Conservation (phyloP, 2,113 vertebrate species). For the Labeo catla region DNA sequence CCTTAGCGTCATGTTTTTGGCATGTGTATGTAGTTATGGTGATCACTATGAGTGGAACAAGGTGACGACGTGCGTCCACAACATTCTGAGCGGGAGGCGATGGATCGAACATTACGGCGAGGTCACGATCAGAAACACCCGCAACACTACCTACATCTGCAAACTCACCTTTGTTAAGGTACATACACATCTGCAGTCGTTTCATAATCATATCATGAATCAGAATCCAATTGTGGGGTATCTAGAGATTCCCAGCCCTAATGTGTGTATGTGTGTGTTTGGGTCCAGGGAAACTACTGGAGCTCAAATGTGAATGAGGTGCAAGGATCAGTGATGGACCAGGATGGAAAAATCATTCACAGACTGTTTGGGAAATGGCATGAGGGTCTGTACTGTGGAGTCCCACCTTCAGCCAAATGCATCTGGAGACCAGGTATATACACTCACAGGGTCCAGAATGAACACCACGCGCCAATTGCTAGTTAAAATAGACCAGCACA, state of each 20-base stretch:
- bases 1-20: not conserved
- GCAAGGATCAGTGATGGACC: slow-evolving; percentile 95
- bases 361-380: slow-evolving; percentile 99
- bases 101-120: slow-evolving; percentile 99
- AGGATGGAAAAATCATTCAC: slow-evolving; percentile 95
- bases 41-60: slow-evolving; percentile 99
- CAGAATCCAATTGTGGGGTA: not conserved
- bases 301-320: slow-evolving; percentile 97
- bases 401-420: slow-evolving; percentile 95
- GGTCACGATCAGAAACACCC: slow-evolving; percentile 94
- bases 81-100: slow-evolving; percentile 95
- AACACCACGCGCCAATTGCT: not conserved
- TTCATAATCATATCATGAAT: not conserved
- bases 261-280: not conserved
- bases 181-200: slow-evolving; percentile 43
- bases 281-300: slow-evolving; percentile 93
- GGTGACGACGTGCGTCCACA: slow-evolving; percentile 98
- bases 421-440: slow-evolving; percentile 93
- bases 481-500: too few species aligned
- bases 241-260: not conserved
- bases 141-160: slow-evolving; percentile 92
- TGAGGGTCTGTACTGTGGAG: slow-evolving; percentile 93
- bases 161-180: slow-evolving; percentile 98
- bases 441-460: not conserved
- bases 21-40: slow-evolving; percentile 80